phyloP scores from a whole-genome alignment of 2,888 invertebrate genomes.

The Melinaea marsaeus region DNA sequence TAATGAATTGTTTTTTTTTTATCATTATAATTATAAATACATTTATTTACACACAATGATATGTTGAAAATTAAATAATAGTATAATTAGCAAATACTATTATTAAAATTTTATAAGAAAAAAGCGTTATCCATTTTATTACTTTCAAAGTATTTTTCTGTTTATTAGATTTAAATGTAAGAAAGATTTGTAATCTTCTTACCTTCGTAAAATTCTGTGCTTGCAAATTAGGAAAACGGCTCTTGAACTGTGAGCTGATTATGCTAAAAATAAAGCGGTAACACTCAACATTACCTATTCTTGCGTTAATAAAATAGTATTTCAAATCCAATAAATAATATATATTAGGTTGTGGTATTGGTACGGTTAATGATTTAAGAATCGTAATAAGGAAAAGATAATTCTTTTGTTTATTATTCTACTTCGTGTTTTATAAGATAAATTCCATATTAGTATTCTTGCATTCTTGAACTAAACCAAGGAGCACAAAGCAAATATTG shows the following conservation, averaged over 20 bases:
- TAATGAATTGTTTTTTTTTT: too few relatives aligned
- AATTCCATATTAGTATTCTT: too few relatives aligned
- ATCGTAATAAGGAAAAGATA: too few relatives aligned
- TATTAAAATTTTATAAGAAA: too few relatives aligned
- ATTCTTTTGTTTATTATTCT: too few relatives aligned
- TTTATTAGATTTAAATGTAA: not conserved
- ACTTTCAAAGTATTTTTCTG: not conserved
- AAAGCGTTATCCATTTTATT: not conserved
- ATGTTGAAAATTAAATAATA: too few relatives aligned
- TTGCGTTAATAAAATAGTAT: conserved; percentile 54
- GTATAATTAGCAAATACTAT: too few relatives aligned
- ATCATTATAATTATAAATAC: too few relatives aligned
- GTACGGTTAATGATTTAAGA: not conserved
- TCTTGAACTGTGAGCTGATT: conserved; percentile 57
- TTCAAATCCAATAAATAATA: not conserved
- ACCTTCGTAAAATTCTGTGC: conserved; percentile 61
- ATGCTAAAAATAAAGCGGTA: conserved; percentile 65
- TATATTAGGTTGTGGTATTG: not conserved
- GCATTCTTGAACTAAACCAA: too few relatives aligned
- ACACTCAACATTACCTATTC: conserved; percentile 53
- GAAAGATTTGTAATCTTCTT: conserved; percentile 50
- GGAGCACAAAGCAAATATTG: too few relatives aligned
- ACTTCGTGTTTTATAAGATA: too few relatives aligned
- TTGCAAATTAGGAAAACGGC: conserved; percentile 58
- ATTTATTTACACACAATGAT: too few relatives aligned